Base-by-base conservation (phyloP, 2,113 vertebrate species). In the Ornithorhynchus anatinus region DNA sequence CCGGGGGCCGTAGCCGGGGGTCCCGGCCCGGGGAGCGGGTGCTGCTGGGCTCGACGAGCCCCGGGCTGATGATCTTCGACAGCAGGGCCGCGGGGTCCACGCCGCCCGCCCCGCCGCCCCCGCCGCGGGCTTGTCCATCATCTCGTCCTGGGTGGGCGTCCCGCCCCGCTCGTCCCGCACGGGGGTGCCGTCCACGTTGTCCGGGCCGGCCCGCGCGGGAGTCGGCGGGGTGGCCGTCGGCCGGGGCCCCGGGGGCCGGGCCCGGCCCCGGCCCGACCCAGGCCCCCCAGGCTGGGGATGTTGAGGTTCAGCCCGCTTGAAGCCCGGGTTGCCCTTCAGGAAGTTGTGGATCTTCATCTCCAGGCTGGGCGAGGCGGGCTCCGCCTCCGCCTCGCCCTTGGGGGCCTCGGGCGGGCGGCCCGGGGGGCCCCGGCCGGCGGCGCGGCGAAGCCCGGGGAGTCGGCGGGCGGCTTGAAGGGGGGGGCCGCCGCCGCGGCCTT, bases 301-400 rank as follows among this genome's bases (percentile, higher is more conserved):
- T 94, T 94, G 40, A 99, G 91, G 67, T 97, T 96, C 36, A 98
- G 90, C 29, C 94, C 91, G 11, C 96, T 96, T 96, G 80, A 99
- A 99, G 13, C 96, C 96, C 0, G 97, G 98, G 75, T 99, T 99
- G 20, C 96, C 97, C 91, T 98, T 98, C 76, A 99, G 76, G 88
- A 99, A 99, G 75, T 96, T 99, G 90, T 99, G 97, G 65, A 99
- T 99, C 90, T 99, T 99, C 70, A 98, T 96, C 82, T 99, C 98
- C 81, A 99, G 83, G 59, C 98, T 99, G 1, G 95, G 92, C 52
- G 95, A 94, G 20, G 94, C 86, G 4, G 94, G 88, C 9, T 94
- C 92, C 0, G 87, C 77, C 37, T 93, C 94, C 77, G 89, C 72
- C 79, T 93, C 91, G 1, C 90, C 45, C 70, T 94, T 94, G 35